A percentile compares a stretch with the other conserved stretches of the same genome.
Evolutionary conservation across 2,888 invertebrate genomes (phyloP).

Genomic region (Scaptomyza flava): DNA sequence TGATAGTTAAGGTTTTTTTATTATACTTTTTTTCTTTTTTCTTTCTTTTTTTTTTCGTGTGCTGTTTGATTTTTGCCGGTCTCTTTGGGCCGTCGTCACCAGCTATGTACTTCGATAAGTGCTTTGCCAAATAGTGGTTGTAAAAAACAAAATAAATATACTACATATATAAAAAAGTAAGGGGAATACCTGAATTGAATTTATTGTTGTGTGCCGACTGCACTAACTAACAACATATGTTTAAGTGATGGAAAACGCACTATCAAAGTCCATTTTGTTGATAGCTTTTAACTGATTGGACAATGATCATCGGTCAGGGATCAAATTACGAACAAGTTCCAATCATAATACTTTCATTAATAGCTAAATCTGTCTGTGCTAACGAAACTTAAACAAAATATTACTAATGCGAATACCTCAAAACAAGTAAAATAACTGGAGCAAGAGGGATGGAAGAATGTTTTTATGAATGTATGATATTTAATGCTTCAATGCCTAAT

Average conservation of each 20-base stretch:
- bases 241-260: slow-evolving; percentile 1
- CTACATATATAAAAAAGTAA: slow-evolving; percentile 23
- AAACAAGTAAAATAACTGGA: no score
- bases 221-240: slow-evolving; percentile 3
- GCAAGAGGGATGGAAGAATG: no score
- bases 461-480: no score
- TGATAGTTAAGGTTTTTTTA: slow-evolving; percentile 59
- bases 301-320: slow-evolving; percentile 29
- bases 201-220: slow-evolving; percentile 17
- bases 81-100: slow-evolving; percentile 17
- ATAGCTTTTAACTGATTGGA: slow-evolving; percentile 31
- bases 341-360: slow-evolving; percentile 7
- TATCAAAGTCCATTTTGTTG: slow-evolving; percentile 31
- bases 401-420: no score
- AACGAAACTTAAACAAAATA: no score
- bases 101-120: slow-evolving; percentile 49
- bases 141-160: slow-evolving; percentile 47
- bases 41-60: slow-evolving; percentile 37
- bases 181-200: slow-evolving; percentile 38
- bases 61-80: slow-evolving; percentile 68
- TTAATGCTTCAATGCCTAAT: no score
- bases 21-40: slow-evolving; percentile 25
- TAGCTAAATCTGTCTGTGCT: no score
- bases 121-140: slow-evolving; percentile 68
- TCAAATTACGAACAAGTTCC: slow-evolving; percentile 7